Conservation (phyloP, 2,797 vertebrate genomes). For the Galaxias olidus region DNA sequence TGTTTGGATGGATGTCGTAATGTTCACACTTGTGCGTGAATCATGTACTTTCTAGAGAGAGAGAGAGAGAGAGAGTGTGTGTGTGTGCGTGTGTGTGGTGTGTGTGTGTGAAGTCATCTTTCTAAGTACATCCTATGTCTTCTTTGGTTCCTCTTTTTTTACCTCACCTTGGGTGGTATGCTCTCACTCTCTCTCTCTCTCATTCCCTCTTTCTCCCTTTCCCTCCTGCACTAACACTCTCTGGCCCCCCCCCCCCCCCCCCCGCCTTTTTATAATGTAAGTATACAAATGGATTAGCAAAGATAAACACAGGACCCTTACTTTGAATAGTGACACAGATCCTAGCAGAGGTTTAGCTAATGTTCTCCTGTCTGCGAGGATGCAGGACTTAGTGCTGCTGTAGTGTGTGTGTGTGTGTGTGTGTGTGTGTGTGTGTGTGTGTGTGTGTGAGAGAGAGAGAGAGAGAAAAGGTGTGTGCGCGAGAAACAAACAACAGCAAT, state of each 20-base stretch:
- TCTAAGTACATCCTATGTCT: too few relatives aligned
- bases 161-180: constrained; percentile 28
- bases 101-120: too few relatives aligned
- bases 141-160: too few relatives aligned
- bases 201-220: background rate
- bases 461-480: constrained; percentile 3
- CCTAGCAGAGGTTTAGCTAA: constrained; percentile 51
- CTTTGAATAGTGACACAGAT: constrained; percentile 63
- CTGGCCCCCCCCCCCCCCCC: too few relatives aligned
- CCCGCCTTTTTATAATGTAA: constrained; percentile 48
- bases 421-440: constrained; percentile 5
- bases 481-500: too few relatives aligned
- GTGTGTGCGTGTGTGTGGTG: too few relatives aligned
- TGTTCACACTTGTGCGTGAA: too few relatives aligned
- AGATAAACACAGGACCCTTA: constrained; percentile 57
- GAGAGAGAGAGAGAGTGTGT: too few relatives aligned
- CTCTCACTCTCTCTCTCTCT: constrained; percentile 33
- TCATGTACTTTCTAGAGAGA: too few relatives aligned
- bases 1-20: too few relatives aligned
- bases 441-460: constrained; percentile 3
- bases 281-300: constrained; percentile 61
- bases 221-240: too few relatives aligned
- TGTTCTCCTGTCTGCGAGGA: constrained; percentile 53
- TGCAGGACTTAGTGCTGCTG: background rate
- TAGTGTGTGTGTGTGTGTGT: background rate